Conservation (phyloP, 2,797 vertebrate genomes). For the Hydrophis major region DNA sequence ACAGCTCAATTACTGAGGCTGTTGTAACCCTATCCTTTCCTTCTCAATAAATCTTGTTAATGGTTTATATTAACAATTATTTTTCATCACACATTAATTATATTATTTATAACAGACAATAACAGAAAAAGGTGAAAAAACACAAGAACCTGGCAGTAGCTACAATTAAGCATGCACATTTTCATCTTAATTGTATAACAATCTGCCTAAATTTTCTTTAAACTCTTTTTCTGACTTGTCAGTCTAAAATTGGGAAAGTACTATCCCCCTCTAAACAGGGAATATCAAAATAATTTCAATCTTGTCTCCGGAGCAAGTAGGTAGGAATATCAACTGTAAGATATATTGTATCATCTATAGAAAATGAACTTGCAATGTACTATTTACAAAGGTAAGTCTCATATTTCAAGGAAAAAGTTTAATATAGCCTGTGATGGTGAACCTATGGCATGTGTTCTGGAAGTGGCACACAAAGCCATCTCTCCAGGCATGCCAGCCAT, state of each 20-base stretch:
- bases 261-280: neutral
- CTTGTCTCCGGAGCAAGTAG: neutral
- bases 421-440: neutral
- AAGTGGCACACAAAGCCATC: too few species aligned
- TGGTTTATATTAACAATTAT: neutral
- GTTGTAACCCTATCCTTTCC: neutral
- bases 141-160: neutral
- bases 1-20: neutral
- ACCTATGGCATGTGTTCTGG: too few species aligned
- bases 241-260: neutral
- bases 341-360: neutral
- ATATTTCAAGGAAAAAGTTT: neutral
- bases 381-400: neutral
- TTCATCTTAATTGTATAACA: neutral
- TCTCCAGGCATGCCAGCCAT: too few species aligned
- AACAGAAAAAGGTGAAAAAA: neutral
- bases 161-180: neutral
- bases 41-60: neutral
- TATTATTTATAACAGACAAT: neutral
- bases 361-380: neutral
- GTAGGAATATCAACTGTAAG: neutral
- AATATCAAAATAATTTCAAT: neutral
- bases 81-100: neutral
- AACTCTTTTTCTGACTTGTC: neutral
- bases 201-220: neutral